phyloP scores from a whole-genome alignment of 2,797 vertebrate species.

The Sebastes vulpes region DNA sequence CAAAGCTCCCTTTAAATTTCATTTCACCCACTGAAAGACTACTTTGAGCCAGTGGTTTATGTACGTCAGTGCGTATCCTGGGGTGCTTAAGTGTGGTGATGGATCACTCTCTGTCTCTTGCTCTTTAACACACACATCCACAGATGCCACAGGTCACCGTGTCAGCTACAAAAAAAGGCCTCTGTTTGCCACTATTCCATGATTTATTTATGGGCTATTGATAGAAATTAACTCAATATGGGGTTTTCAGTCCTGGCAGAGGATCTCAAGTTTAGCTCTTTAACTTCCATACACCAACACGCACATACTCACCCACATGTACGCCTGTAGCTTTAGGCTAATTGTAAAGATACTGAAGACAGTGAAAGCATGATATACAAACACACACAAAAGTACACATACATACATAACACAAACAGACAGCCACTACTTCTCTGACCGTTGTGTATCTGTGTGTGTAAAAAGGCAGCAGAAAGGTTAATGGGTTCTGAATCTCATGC shows the following conservation, averaged over 20 bases:
- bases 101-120: constrained; percentile 12
- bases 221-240: constrained; percentile 9
- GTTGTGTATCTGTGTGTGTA: neutral
- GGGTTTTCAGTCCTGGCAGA: neutral
- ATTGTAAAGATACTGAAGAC: neutral
- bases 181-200: constrained; percentile 19
- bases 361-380: neutral
- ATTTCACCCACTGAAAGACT: constrained; percentile 48
- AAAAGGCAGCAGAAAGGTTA: constrained; percentile 33
- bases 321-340: neutral
- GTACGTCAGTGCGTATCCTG: constrained; percentile 26
- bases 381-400: neutral
- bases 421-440: neutral
- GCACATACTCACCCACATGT: neutral
- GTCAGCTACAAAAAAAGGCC: constrained; percentile 9
- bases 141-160: constrained; percentile 10
- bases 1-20: constrained; percentile 53
- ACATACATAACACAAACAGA: neutral
- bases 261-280: neutral
- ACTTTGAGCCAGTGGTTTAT: constrained; percentile 32
- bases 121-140: neutral
- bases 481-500: constrained; percentile 35
- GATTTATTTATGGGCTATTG: constrained; percentile 36
- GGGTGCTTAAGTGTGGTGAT: constrained; percentile 10
- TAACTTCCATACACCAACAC: neutral